A percentile compares a stretch with the other conserved stretches of the same genome.
These are phyloP conservation scores for Oxytorus armatus DNA, from an alignment of 2,888 invertebrate genomes.

Conservation along the genomic window DNA sequence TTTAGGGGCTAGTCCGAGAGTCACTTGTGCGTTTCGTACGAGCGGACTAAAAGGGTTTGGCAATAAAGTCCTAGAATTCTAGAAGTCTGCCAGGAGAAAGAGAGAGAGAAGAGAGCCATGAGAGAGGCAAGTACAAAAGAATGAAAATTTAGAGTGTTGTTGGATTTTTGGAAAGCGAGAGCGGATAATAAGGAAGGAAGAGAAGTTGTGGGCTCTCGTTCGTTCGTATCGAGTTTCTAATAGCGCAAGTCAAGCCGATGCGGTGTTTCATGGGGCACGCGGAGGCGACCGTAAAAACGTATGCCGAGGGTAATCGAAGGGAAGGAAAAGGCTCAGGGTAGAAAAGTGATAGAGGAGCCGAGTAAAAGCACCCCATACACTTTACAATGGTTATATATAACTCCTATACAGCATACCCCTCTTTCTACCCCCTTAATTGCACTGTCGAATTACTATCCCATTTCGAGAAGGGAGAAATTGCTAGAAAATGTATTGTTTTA, in stretches of 20 bases:
- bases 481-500: constrained; percentile 75
- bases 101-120: constrained; percentile 6
- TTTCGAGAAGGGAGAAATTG: constrained; percentile 67
- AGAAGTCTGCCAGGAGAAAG: constrained; percentile 10
- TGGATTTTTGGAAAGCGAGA: constrained; percentile 15
- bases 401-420: constrained; percentile 49
- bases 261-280: constrained; percentile 42
- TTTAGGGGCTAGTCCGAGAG: constrained; percentile 16
- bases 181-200: constrained; percentile 28
- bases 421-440: constrained; percentile 76
- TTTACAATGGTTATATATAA: constrained; percentile 19
- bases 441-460: constrained; percentile 75
- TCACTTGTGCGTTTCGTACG: not conserved
- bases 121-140: not conserved
- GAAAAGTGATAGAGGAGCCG: constrained; percentile 37
- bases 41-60: constrained; percentile 7
- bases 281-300: constrained; percentile 77
- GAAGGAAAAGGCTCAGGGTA: constrained; percentile 72
- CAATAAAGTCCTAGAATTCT: constrained; percentile 1
- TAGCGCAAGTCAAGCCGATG: constrained; percentile 78
- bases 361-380: constrained; percentile 40
- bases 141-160: constrained; percentile 34
- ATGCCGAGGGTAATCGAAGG: constrained; percentile 79
- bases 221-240: constrained; percentile 81
- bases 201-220: constrained; percentile 63